Evolutionary conservation across 2,888 invertebrate species (phyloP).

Genomic region (Marasmarcha lunaedactyla): DNA sequence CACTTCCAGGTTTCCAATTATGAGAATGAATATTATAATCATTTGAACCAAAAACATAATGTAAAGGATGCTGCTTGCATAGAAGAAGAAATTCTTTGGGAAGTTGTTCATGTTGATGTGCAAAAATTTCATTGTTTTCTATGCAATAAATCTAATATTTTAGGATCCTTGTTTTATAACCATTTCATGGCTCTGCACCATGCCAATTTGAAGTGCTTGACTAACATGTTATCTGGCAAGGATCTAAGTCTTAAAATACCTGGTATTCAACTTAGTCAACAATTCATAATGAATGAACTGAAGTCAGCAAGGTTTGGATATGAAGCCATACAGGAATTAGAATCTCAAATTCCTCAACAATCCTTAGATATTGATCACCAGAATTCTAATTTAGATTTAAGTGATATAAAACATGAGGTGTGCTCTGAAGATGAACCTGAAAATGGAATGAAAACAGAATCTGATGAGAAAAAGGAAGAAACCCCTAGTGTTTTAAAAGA

Average conservation of each 20-base stretch:
- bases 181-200: slow-evolving; percentile 60
- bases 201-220: slow-evolving; percentile 56
- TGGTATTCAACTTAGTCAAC: slow-evolving; percentile 47
- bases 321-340: slow-evolving; percentile 19
- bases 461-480: slow-evolving; percentile 14
- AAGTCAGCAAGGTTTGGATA: slow-evolving; percentile 42
- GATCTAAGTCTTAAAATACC: slow-evolving; percentile 43
- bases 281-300: slow-evolving; percentile 41
- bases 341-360: slow-evolving; percentile 4
- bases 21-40: slow-evolving; percentile 44
- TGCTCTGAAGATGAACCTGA: slow-evolving; percentile 18
- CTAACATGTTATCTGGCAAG: slow-evolving; percentile 39
- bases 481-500: neutral
- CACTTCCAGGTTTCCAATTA: slow-evolving; percentile 46
- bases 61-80: slow-evolving; percentile 36
- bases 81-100: slow-evolving; percentile 42
- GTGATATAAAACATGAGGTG: slow-evolving; percentile 22
- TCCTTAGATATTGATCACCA: slow-evolving; percentile 12
- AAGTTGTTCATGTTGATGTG: slow-evolving; percentile 33
- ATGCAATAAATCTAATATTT: slow-evolving; percentile 40
- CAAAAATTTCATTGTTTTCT: slow-evolving; percentile 43
- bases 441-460: slow-evolving; percentile 16
- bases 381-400: slow-evolving; percentile 16
- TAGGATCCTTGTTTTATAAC: slow-evolving; percentile 37
- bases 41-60: slow-evolving; percentile 52